Percentiles rank a stretch among this genome's conserved stretches.
Evolutionary conservation across 2,797 vertebrate genomes (phyloP).

Genomic region (Sebastes oblongus): DNA sequence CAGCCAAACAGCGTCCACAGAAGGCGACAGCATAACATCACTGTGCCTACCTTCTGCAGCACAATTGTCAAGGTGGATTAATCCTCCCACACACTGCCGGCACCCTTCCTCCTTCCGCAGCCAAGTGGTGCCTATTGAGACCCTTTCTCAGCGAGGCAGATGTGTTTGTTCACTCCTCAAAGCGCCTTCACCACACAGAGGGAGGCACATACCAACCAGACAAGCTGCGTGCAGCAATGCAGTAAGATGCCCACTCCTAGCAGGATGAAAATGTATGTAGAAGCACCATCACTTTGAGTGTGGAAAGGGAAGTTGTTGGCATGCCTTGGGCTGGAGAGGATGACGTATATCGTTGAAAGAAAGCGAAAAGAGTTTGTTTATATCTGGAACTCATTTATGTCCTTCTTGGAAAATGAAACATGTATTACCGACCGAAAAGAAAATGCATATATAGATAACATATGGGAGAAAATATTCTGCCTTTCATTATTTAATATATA

Average conservation of each 20-base stretch:
- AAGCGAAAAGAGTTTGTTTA: neutral
- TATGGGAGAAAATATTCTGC: no score
- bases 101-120: constrained; percentile 47
- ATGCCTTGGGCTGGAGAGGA: neutral
- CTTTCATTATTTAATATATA: no score
- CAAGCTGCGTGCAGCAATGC: constrained; percentile 9
- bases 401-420: no score
- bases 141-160: constrained; percentile 26
- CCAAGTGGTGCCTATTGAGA: constrained; percentile 43
- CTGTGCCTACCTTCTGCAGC: constrained; percentile 9
- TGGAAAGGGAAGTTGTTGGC: neutral
- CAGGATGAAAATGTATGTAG: neutral
- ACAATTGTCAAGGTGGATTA: constrained; percentile 50
- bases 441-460: no score
- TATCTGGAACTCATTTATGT: no score
- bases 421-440: no score
- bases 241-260: neutral
- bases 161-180: constrained; percentile 53
- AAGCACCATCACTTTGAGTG: neutral
- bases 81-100: constrained; percentile 42
- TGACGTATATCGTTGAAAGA: neutral
- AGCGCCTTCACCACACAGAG: constrained; percentile 39
- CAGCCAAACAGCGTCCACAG: constrained; percentile 15
- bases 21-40: constrained; percentile 17
- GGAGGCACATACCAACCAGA: constrained; percentile 17